Percentiles rank a stretch among this genome's conserved stretches.
Conservation (phyloP, 64 coral and sea anemone genomes). For the Stylophora pistillata region DNA sequence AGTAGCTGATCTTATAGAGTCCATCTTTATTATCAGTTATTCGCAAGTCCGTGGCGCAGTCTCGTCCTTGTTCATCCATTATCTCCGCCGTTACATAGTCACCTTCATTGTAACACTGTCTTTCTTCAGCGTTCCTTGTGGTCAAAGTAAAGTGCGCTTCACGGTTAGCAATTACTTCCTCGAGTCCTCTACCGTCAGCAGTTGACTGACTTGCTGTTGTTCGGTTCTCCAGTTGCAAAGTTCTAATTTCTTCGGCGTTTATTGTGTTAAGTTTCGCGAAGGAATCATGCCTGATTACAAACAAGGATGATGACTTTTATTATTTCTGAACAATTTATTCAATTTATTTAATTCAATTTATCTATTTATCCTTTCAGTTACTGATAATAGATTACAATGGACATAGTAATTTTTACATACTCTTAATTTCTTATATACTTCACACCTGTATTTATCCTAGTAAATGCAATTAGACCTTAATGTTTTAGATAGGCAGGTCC, state of each 20-base stretch:
- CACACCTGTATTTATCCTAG: too few relatives aligned
- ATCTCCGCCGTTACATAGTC: slow-evolving; percentile 45
- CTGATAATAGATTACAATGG: too few relatives aligned
- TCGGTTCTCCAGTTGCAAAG: not conserved
- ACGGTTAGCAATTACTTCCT: slow-evolving; percentile 1
- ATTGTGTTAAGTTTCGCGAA: too few relatives aligned
- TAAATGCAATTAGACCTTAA: too few relatives aligned
- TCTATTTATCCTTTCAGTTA: too few relatives aligned
- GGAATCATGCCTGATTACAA: too few relatives aligned
- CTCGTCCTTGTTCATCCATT: slow-evolving; percentile 24
- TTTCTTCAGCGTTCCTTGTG: slow-evolving; percentile 61
- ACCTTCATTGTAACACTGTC: slow-evolving; percentile 39
- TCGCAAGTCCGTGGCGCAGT: not conserved
- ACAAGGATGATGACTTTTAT: too few relatives aligned
- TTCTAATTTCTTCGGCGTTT: not conserved
- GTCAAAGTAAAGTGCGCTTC: slow-evolving; percentile 41
- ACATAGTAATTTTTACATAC: too few relatives aligned
- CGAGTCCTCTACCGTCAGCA: slow-evolving; percentile 3
- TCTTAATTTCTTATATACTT: too few relatives aligned
- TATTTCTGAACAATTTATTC: too few relatives aligned
- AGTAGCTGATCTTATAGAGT: slow-evolving; percentile 49
- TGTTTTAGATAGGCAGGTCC: too few relatives aligned
- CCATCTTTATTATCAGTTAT: slow-evolving; percentile 66
- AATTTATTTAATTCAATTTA: too few relatives aligned
- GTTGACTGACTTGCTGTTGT: not conserved